Evolutionary conservation across 2,113 vertebrate species (phyloP).

Genomic region (Tautogolabrus adspersus): DNA sequence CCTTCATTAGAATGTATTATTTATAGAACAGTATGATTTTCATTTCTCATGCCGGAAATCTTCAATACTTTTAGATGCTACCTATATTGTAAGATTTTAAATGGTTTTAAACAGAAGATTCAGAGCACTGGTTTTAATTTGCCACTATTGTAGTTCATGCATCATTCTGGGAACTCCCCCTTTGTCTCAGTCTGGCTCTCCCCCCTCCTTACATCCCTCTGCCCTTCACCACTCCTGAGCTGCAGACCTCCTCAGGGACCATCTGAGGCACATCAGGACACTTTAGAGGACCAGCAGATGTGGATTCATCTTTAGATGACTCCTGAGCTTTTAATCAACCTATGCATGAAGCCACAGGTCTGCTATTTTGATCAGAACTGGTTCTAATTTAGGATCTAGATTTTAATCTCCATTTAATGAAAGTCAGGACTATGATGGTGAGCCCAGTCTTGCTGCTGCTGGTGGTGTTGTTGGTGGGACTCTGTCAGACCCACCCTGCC

Average conservation of each 20-base stretch:
- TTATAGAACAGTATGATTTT: neutral
- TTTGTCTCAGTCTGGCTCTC: slow-evolving; percentile 18
- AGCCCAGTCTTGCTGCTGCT: slow-evolving; percentile 41
- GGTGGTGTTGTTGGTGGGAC: slow-evolving; percentile 23
- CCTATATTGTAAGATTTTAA: no score
- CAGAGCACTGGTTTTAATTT: neutral
- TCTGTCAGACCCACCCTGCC: neutral
- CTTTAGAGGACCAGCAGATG: neutral
- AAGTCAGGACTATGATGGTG: slow-evolving; percentile 24
- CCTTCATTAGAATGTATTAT: neutral
- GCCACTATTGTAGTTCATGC: neutral
- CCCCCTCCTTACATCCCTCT: slow-evolving; percentile 46
- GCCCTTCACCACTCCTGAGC: slow-evolving; percentile 8
- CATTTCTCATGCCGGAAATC: neutral
- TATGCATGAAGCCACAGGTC: neutral
- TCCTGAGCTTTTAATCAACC: neutral
- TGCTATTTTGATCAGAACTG: slow-evolving; percentile 7
- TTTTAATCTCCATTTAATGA: neutral
- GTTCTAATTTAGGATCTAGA: slow-evolving; percentile 10
- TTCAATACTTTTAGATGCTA: no score
- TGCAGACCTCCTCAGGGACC: slow-evolving; percentile 23
- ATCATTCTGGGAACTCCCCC: slow-evolving; percentile 45
- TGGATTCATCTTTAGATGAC: neutral
- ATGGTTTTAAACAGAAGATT: slow-evolving; percentile 2
- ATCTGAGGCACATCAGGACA: slow-evolving; percentile 18